Base-by-base conservation (phyloP, 2,888 invertebrate species). In the Acleris emargana region DNA sequence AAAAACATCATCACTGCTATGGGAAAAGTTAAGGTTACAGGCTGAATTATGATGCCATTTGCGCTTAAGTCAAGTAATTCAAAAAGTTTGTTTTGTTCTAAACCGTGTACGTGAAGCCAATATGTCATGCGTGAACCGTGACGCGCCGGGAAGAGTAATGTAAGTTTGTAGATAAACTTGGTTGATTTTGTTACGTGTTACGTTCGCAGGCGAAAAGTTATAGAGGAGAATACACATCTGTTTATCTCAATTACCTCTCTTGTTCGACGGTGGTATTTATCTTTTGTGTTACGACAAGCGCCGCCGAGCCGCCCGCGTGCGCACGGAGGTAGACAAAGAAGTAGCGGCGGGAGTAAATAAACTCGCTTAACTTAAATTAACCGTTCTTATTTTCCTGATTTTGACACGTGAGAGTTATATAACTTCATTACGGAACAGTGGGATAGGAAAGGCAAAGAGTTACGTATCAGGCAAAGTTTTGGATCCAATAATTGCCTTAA, bases 221-320 rank as follows among this genome's bases (percentile, higher is more conserved):
- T 85, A 80, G 78, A 83, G 81, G 78, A 79, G 78, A 85, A 85
- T 80, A 87, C 81, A 86, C 84, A 86, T 86, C 79, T 87, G 87
- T 88, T 88, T 88, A 89, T 89, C 85, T 87, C 84, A 87, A 89
- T 90, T 88, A 88, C 86, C 76, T 76, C 79, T 83, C 86, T 86
- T 89, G 88, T 89, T 86, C 80, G 78, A 76, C 73, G 78, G 76
- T 76, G 78, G 82, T 88, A 86, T 91, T 91, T 91, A 87, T 87
- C 86, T 89, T 91, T 86, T 83, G 83, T 86, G 82, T 89, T 84
- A 86, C 82, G 81, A 81, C 77, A 78, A 79, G 79, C 82, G 76
- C 78, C 76, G 73, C 71, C 73, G 20, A 42, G 25, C 38, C 38
- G 32, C 55, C 73, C 74, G 70, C 76, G 77, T 79, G 74, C 80